A percentile compares a stretch with the other conserved stretches of the same genome.
Conservation (phyloP, 2,888 invertebrate species). For the Nomada hirtipes region DNA sequence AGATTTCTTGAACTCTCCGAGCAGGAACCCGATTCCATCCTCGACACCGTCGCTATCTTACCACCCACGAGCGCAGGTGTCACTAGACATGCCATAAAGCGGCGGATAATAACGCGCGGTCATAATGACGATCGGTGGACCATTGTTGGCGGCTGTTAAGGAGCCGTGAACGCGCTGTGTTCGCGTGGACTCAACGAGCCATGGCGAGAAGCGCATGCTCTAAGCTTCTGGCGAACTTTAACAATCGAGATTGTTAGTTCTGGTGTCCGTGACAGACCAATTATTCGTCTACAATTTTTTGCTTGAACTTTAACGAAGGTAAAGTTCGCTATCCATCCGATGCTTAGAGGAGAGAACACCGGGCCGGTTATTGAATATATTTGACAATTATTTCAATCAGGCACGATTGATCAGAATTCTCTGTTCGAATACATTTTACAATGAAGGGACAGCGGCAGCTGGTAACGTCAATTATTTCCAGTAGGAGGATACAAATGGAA, state of each 20-base stretch:
- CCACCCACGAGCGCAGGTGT: slow-evolving; percentile 37
- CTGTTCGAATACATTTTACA: not conserved
- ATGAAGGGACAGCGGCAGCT: slow-evolving; percentile 22
- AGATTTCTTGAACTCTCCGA: not conserved
- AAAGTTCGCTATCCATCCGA: not conserved
- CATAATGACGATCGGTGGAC: slow-evolving; percentile 70
- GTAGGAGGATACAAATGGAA: slow-evolving; percentile 59
- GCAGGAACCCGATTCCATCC: not conserved
- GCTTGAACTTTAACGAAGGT: not conserved
- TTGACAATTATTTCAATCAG: too few relatives aligned
- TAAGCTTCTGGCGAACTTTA: slow-evolving; percentile 57
- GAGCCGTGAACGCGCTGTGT: slow-evolving; percentile 74
- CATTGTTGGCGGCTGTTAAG: slow-evolving; percentile 72
- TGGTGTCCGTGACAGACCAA: slow-evolving; percentile 45
- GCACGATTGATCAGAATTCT: too few relatives aligned
- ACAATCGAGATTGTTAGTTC: slow-evolving; percentile 57
- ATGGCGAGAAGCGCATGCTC: slow-evolving; percentile 73
- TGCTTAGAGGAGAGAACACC: not conserved
- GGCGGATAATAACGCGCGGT: slow-evolving; percentile 67
- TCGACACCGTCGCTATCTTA: slow-evolving; percentile 1
- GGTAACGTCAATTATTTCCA: slow-evolving; percentile 71
- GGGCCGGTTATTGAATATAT: not conserved
- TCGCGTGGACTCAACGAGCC: slow-evolving; percentile 79
- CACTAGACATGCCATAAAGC: slow-evolving; percentile 47
- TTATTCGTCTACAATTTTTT: slow-evolving; percentile 45